A percentile compares a stretch with the other conserved stretches of the same genome.
These are phyloP conservation scores for Epinephelus coioides DNA, from an alignment of 2,797 vertebrate species.

Conservation along the genomic window DNA sequence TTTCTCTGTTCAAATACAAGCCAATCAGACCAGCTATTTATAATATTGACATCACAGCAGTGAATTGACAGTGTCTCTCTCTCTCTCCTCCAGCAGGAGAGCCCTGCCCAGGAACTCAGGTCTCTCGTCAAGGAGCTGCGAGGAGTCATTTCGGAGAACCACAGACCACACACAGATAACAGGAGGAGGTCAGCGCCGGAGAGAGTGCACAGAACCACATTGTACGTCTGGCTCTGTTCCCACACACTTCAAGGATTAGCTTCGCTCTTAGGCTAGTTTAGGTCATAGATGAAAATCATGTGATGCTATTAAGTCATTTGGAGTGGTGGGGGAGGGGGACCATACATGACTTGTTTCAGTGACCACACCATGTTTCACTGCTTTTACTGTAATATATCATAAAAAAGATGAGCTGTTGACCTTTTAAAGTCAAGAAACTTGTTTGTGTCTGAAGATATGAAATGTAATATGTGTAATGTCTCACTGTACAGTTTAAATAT, in stretches of 20 bases:
- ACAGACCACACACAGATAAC: conserved; percentile 59
- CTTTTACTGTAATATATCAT: not conserved
- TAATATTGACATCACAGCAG: conserved; percentile 3
- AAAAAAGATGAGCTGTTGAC: not conserved
- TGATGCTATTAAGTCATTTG: conserved; percentile 53
- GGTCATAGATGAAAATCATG: conserved; percentile 66
- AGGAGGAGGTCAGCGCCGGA: conserved; percentile 75
- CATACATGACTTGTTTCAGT: conserved; percentile 22
- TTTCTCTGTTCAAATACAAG: conserved; percentile 6
- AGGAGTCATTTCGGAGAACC: conserved; percentile 76
- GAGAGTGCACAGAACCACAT: conserved; percentile 52
- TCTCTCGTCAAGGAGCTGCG: conserved; percentile 81
- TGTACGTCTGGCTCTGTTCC: conserved; percentile 69
- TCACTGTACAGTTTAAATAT: conserved; percentile 13
- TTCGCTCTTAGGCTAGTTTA: conserved; percentile 48
- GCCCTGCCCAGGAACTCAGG: conserved; percentile 78
- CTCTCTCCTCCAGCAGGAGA: conserved; percentile 67
- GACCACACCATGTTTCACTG: conserved; percentile 6
- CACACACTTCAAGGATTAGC: conserved; percentile 64
- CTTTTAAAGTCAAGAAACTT: not conserved
- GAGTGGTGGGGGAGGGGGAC: conserved; percentile 1
- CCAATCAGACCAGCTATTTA: not conserved
- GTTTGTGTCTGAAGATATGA: not conserved
- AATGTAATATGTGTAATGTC: conserved; percentile 11
- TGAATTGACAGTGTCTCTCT: conserved; percentile 33